Percentiles rank a stretch among this genome's conserved stretches.
These are phyloP conservation scores for Thera britannica DNA, from an alignment of 2,888 invertebrate genomes.

Conservation along the genomic window DNA sequence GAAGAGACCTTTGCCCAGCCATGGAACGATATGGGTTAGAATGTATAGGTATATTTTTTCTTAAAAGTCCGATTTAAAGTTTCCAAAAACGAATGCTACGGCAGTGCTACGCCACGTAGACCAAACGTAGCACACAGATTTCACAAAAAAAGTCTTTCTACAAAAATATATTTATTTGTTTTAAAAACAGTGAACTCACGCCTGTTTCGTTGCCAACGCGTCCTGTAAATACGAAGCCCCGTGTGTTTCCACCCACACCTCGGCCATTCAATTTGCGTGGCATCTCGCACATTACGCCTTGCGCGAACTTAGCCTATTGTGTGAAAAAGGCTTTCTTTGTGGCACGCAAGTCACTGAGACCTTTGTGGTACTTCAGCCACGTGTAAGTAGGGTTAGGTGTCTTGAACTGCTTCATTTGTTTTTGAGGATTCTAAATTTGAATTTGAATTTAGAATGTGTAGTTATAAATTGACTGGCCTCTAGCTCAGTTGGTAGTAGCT, in stretches of 20 bases:
- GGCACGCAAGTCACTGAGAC: slow-evolving; percentile 40
- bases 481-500: too few species aligned
- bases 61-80: neutral
- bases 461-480: too few species aligned
- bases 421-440: neutral
- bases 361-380: slow-evolving; percentile 32
- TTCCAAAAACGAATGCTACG: neutral
- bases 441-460: neutral
- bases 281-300: slow-evolving; percentile 70
- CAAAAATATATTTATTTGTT: too few species aligned
- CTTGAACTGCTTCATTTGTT: slow-evolving; percentile 10
- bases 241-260: slow-evolving; percentile 66
- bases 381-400: slow-evolving; percentile 15
- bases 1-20: too few species aligned
- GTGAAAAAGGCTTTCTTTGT: slow-evolving; percentile 48
- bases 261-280: slow-evolving; percentile 72
- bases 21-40: too few species aligned
- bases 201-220: neutral
- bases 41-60: too few species aligned
- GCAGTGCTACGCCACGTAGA: neutral
- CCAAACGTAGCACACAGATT: too few species aligned
- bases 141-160: too few species aligned
- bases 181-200: neutral
- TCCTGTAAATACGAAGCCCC: slow-evolving; percentile 26
- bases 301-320: slow-evolving; percentile 67